A percentile compares a stretch with the other conserved stretches of the same genome.
Evolutionary conservation across 2,888 invertebrate genomes (phyloP).

Genomic region (Schrankia costaestrigalis): DNA sequence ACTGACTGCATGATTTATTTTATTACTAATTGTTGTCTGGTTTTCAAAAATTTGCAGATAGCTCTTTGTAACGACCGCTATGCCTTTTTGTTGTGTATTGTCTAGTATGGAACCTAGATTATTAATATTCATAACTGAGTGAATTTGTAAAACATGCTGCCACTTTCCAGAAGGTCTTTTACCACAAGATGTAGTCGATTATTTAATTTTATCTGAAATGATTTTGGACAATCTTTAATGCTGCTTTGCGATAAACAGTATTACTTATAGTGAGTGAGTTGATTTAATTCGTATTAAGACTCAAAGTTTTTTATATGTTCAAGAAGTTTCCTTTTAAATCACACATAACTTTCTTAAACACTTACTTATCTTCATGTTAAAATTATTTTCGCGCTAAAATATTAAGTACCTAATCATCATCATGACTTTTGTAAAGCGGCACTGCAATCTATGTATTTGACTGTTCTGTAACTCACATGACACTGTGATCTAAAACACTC

Average conservation of each 20-base stretch:
- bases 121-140: slow-evolving; percentile 17
- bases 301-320: no score
- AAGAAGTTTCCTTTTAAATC: no score
- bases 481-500: slow-evolving; percentile 3
- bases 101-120: slow-evolving; percentile 7
- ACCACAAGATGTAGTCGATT: no score
- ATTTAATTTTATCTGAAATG: no score
- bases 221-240: no score
- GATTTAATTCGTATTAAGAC: no score
- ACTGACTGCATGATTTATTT: slow-evolving; percentile 37
- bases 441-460: slow-evolving; percentile 9
- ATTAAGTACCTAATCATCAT: no score
- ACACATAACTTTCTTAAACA: no score
- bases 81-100: slow-evolving; percentile 11
- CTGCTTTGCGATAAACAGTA: no score
- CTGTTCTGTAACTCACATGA: slow-evolving; percentile 16
- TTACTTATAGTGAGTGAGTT: no score
- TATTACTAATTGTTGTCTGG: slow-evolving; percentile 17
- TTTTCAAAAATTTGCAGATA: slow-evolving; percentile 24
- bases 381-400: no score
- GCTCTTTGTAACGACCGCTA: slow-evolving; percentile 30
- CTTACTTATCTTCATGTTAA: no score
- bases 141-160: slow-evolving; percentile 8
- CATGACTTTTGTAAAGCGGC: slow-evolving; percentile 2
- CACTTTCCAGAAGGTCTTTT: slow-evolving; percentile 7